phyloP scores from a whole-genome alignment of 1,140 invertebrate genomes.

The Pinna nobilis region DNA sequence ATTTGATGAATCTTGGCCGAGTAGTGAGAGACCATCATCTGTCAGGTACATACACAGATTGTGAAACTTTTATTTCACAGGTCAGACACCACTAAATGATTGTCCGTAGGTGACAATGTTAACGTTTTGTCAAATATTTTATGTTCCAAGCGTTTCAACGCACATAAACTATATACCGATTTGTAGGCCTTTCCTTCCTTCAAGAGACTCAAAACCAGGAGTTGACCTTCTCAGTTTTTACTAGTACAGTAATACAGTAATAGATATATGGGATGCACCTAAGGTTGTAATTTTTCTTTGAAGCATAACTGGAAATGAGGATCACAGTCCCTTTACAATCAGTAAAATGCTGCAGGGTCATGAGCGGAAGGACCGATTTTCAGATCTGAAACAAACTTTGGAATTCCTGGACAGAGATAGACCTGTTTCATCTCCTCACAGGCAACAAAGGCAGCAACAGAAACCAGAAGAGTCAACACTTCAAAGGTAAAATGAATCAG shows the following conservation, averaged over 20 bases:
- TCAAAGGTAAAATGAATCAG: no score
- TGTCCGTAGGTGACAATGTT: no score
- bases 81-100: no score
- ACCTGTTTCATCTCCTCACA: no score
- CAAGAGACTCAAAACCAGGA: no score
- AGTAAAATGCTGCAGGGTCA: slow-evolving; percentile 2
- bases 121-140: no score
- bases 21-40: slow-evolving; percentile 47
- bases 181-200: no score
- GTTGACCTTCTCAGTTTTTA: no score
- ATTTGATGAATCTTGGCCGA: slow-evolving; percentile 67
- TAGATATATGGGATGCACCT: neutral
- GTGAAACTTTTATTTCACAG: neutral
- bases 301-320: slow-evolving; percentile 4
- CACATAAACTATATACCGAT: no score
- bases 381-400: slow-evolving; percentile 28
- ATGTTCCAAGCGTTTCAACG: no score
- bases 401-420: slow-evolving; percentile 27
- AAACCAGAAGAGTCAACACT: neutral
- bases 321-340: neutral
- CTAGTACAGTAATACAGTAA: no score
- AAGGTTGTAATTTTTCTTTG: neutral
- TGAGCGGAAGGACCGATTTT: slow-evolving; percentile 1
- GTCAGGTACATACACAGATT: slow-evolving; percentile 3
- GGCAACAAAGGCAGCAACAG: neutral